A percentile compares a stretch with the other conserved stretches of the same genome.
Conservation (phyloP, 2,797 vertebrate genomes). For the Acanthurus tractus region DNA sequence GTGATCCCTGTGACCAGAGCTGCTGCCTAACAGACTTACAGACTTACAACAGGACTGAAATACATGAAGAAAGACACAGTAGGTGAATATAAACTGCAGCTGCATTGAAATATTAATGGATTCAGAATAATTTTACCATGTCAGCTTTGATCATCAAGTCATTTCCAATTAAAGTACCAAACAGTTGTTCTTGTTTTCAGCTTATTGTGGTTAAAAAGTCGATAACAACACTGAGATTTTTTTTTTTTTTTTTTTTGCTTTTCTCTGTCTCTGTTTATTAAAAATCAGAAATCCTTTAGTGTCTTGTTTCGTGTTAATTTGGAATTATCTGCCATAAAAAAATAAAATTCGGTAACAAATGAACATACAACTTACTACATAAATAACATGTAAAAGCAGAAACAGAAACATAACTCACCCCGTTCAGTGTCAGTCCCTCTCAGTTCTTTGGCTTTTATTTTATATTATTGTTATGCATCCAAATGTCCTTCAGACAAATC, state of each 20-base stretch:
- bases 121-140: neutral
- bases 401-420: conserved; percentile 66
- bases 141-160: neutral
- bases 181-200: neutral
- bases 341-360: neutral
- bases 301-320: neutral
- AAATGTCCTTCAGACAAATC: conserved; percentile 53
- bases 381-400: neutral
- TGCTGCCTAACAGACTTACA: conserved; percentile 6
- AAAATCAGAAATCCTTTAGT: accelerated
- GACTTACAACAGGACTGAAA: neutral
- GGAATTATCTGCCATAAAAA: neutral
- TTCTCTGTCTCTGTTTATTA: neutral
- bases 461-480: conserved; percentile 28
- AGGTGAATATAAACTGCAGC: neutral
- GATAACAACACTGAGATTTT: neutral
- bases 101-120: neutral
- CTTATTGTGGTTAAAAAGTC: neutral
- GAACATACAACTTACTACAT: neutral
- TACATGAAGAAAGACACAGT: neutral
- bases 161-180: neutral
- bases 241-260: neutral
- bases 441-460: conserved; percentile 16
- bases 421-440: conserved; percentile 13
- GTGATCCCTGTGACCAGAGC: neutral